Conservation (phyloP, 23 tunicate species). For the Trididemnum nubilum region DNA sequence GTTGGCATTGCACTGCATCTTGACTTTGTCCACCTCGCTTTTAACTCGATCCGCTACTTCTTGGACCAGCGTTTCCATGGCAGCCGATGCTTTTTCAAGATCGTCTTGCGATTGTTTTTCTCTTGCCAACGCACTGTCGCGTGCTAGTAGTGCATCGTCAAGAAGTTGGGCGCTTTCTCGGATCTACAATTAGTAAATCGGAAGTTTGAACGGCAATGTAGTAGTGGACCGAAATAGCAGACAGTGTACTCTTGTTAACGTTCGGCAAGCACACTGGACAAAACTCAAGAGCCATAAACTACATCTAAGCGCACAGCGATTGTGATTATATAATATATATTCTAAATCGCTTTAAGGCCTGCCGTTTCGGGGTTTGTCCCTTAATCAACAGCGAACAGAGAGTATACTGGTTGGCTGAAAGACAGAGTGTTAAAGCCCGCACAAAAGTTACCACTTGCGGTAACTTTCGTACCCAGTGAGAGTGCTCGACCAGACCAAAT, state of each 20-base stretch:
- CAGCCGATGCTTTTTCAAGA: conserved; percentile 41
- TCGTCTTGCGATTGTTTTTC: conserved; percentile 61
- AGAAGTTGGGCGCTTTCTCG: conserved; percentile 64
- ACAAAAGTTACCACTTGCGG: too few relatives aligned
- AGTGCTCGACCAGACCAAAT: too few relatives aligned
- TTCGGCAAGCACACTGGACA: background rate
- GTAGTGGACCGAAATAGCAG: background rate
- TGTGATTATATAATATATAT: too few relatives aligned
- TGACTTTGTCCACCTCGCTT: conserved; percentile 70
- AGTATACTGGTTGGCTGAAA: too few relatives aligned
- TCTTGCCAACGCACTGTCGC: conserved; percentile 66
- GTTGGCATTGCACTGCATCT: conserved; percentile 34
- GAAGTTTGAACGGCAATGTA: background rate
- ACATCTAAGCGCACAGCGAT: too few relatives aligned
- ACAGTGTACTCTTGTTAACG: too few relatives aligned
- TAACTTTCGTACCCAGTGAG: too few relatives aligned
- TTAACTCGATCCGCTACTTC: conserved; percentile 71
- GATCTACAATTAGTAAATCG: conserved; percentile 42
- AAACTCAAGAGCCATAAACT: too few relatives aligned
- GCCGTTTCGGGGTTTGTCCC: too few relatives aligned
- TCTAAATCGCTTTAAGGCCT: too few relatives aligned
- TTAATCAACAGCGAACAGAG: too few relatives aligned
- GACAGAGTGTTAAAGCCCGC: too few relatives aligned
- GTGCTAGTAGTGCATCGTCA: conserved; percentile 68
- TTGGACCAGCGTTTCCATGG: conserved; percentile 83